Percentiles rank a stretch among this genome's conserved stretches.
These are phyloP conservation scores for Cinara cedri DNA, from an alignment of 2,888 invertebrate species.

Conservation along the genomic window DNA sequence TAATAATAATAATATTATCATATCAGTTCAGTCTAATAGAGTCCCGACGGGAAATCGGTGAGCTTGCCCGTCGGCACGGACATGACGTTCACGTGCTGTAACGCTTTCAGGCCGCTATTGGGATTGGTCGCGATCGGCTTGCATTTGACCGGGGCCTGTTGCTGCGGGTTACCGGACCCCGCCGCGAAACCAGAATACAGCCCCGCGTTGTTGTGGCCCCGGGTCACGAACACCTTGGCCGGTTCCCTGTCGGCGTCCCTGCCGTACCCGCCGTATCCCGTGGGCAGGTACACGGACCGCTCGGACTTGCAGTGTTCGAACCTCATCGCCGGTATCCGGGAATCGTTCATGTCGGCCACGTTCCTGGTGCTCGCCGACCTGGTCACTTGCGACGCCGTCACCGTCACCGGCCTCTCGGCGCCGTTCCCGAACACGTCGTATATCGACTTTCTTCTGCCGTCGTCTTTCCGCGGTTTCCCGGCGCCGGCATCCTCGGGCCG, in stretches of 20 bases:
- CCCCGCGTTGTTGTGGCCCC: constrained; percentile 71
- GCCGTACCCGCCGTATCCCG: constrained; percentile 61
- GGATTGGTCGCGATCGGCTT: constrained; percentile 47
- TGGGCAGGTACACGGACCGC: constrained; percentile 59
- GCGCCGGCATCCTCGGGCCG: background rate
- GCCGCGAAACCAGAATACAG: constrained; percentile 70
- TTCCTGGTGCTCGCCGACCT: constrained; percentile 56
- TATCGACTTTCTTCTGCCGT: constrained; percentile 11
- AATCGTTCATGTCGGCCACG: background rate
- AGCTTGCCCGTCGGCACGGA: constrained; percentile 60
- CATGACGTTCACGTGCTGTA: constrained; percentile 59
- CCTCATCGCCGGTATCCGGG: constrained; percentile 11
- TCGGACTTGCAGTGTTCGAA: constrained; percentile 57
- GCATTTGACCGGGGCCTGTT: background rate
- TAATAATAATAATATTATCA: too few species aligned
- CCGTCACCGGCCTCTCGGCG: background rate
- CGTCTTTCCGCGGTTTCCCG: background rate
- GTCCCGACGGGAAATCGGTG: constrained; percentile 61
- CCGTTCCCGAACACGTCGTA: constrained; percentile 30
- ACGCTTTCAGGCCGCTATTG: constrained; percentile 58
- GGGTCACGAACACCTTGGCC: constrained; percentile 66
- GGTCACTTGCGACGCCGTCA: constrained; percentile 1
- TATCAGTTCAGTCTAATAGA: constrained; percentile 59
- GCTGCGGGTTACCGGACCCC: background rate
- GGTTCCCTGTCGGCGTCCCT: constrained; percentile 64